Percentiles rank a stretch among this genome's conserved stretches.
phyloP scores from a whole-genome alignment of 2,888 invertebrate species.

The Cephus rjabovi region DNA sequence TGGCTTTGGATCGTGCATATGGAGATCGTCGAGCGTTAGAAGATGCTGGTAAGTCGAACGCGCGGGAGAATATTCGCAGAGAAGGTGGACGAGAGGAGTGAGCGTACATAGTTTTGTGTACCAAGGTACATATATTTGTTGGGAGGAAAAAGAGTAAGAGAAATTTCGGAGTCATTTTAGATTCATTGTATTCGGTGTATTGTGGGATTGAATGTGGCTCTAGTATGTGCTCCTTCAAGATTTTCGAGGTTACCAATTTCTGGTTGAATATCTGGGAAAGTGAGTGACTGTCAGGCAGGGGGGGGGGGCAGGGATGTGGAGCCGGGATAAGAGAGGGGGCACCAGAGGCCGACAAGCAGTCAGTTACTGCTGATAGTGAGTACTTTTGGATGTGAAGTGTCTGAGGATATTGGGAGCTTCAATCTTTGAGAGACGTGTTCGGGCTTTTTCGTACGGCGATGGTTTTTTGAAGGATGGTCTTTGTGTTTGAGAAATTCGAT shows the following conservation, averaged over 20 bases:
- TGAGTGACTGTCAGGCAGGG: background rate
- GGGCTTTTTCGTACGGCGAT: background rate
- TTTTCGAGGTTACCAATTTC: slow-evolving; percentile 1
- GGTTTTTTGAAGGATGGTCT: background rate
- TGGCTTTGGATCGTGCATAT: slow-evolving; percentile 39
- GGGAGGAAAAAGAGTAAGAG: background rate
- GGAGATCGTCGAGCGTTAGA: slow-evolving; percentile 50
- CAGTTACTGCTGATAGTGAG: background rate
- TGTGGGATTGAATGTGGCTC: background rate
- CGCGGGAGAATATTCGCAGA: slow-evolving; percentile 42
- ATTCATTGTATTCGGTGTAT: background rate
- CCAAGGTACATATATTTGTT: background rate
- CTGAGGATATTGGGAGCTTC: background rate
- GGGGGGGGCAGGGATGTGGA: background rate
- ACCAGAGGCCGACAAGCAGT: background rate
- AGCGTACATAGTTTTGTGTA: background rate
- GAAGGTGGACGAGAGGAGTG: slow-evolving; percentile 4
- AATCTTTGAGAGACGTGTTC: background rate
- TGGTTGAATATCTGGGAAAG: background rate
- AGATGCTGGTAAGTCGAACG: slow-evolving; percentile 59
- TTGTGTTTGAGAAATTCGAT: background rate
- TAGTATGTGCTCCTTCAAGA: background rate
- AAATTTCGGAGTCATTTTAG: background rate
- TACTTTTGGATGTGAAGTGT: background rate
- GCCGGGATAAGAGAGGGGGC: background rate